Conservation (phyloP, 2,113 vertebrate genomes). For the Chloroceryle aenea region DNA sequence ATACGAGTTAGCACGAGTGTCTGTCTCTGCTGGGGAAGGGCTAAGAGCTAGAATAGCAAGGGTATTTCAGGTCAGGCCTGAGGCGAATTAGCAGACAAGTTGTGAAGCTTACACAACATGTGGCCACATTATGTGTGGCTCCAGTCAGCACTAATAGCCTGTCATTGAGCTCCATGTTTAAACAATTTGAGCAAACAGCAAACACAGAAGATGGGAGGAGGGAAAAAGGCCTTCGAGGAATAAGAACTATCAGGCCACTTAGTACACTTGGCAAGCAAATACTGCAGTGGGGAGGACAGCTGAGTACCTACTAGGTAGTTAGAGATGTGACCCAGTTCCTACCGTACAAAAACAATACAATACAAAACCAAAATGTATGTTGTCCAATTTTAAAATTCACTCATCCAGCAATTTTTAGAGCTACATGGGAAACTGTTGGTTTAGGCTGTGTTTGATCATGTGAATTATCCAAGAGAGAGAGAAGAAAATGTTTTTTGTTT, state of each 20-base stretch:
- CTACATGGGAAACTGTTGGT: background rate
- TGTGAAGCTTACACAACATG: slow-evolving; percentile 71
- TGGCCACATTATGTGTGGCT: slow-evolving; percentile 66
- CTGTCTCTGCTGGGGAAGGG: background rate
- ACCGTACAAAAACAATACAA: background rate
- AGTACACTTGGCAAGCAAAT: background rate
- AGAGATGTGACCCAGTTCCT: background rate
- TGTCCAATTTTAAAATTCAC: background rate
- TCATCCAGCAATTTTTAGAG: background rate
- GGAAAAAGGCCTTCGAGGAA: slow-evolving; percentile 51
- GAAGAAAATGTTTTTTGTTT: background rate
- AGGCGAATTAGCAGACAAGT: slow-evolving; percentile 67
- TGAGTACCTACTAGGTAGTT: background rate
- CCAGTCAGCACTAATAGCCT: slow-evolving; percentile 63
- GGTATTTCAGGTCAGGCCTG: slow-evolving; percentile 70
- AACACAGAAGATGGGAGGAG: slow-evolving; percentile 63
- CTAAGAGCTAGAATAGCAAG: slow-evolving; percentile 35
- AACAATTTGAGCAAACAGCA: slow-evolving; percentile 69
- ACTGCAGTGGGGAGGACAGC: background rate
- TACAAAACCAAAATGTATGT: background rate
- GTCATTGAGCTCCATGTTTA: slow-evolving; percentile 65
- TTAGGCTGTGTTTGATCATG: background rate
- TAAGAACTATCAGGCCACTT: slow-evolving; percentile 9
- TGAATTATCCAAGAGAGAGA: background rate
- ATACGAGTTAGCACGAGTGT: background rate